phyloP scores from a whole-genome alignment of 2,113 vertebrate genomes.

The Neolamprologus cancellatus region DNA sequence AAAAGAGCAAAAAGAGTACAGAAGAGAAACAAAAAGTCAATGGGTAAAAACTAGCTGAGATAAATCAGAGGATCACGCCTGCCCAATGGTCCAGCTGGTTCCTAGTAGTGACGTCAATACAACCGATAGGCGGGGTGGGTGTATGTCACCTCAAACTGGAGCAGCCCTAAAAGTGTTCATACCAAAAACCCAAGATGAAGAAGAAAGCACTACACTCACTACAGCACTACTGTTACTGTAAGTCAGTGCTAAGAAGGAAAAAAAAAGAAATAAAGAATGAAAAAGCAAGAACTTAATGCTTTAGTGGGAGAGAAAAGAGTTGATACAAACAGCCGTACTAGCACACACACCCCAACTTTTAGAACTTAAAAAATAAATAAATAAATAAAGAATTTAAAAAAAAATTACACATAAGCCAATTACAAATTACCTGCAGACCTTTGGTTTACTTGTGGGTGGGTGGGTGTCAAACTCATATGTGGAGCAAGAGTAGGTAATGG shows the following conservation, averaged over 20 bases:
- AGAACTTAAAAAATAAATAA: not conserved
- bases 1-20: not conserved
- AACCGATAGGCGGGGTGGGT: not conserved
- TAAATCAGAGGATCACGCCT: constrained; percentile 18
- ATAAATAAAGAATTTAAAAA: not conserved
- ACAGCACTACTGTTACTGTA: not conserved
- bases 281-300: not conserved
- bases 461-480: not conserved
- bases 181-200: not conserved
- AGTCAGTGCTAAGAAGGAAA: not conserved
- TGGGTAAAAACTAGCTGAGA: not conserved
- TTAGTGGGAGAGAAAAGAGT: not conserved
- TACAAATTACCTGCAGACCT: not conserved
- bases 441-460: not conserved
- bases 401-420: not conserved
- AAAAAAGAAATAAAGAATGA: not conserved
- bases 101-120: not conserved
- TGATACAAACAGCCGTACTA: not conserved
- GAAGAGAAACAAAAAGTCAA: not conserved
- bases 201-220: not conserved
- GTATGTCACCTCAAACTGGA: not conserved
- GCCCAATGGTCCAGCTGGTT: constrained; percentile 18
- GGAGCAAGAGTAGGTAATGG: not conserved
- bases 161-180: not conserved
- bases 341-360: not conserved